Base-by-base conservation (phyloP, 2,888 invertebrate species). In the Hymenopus coronatus region DNA sequence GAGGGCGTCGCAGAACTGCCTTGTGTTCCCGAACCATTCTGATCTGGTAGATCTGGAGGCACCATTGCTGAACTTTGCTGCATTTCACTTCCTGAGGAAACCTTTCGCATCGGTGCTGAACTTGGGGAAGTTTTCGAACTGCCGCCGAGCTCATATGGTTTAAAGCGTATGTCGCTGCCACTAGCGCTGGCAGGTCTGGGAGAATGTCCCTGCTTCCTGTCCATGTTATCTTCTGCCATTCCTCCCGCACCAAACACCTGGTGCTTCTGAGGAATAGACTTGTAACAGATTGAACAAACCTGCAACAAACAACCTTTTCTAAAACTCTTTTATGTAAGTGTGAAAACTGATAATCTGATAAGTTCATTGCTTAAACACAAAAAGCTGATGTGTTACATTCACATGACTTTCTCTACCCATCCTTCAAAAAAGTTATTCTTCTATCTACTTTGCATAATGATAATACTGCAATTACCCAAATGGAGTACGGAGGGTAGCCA, bases 221-320 rank as follows among this genome's bases (percentile, higher is more conserved):
- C 28, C n/a, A 28, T 28, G 27, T 82, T 85, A n/a, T 82, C 85
- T 28, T 88, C 85, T n/a, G 54, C 20, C 15, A 25, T 81, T 46
- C 88, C 85, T 85, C 85, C 85, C 40, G 96, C 95, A 15, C 96
- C 95, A 93, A 96, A 96, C 91, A 96, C 95, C 92, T 96, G 96
- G 92, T 96, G 96, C 93, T 96, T 96, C 93, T 96, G 96, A 89
- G 96, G 96, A 91, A 97, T 96, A 90, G 95, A 95, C 94, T 97
- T 97, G 94, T 97, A 96, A 94, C 98, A 98, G 91, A 96, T 95
- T 92, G 97, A 96, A 90, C 92, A 92, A 30, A 87, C 87, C 87
- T 85, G 54, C 2, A 88, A 89, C 91, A 46, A 70, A 82, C 6
- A 20, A 28, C 0, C 85, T 20, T 27, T 27, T 85, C 27, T 46